Base-by-base conservation (phyloP, 35 echinoderm and acorn worm genomes). In the Ptychodera flava region DNA sequence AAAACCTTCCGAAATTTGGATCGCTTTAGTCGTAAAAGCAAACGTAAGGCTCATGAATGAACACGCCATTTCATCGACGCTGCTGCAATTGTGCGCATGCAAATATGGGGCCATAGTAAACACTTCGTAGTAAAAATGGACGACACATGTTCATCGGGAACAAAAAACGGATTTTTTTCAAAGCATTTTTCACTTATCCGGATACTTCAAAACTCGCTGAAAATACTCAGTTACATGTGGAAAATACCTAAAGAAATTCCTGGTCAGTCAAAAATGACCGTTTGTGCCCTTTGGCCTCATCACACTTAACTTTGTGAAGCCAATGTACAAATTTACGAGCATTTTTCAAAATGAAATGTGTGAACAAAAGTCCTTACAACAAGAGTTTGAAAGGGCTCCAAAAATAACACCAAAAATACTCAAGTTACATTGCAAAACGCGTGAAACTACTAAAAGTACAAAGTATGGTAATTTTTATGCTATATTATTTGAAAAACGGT, bases 91-190 rank as follows among this genome's bases (percentile, higher is more conserved):
- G 45, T 64, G 22, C 22, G 45, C 45, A 64, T 64, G 45, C 45
- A 64, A 64, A 64, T 64, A 64, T 64, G 45, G 45, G 45, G 45
- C 45, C 45, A 64, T 64, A 64, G 45, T 64, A 64, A 64, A 64
- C 45, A 64, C 45, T 64, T 64, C 45, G 45, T 64, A 64, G 45
- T 64, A 64, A 64, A 64, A 64, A 64, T 64, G 45, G 45, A 64
- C 45, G 45, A 64, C 45, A 64, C 45, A 64, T 64, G 45, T 64
- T 64, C 6, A 22, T 12, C 45, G 22, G 22, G 45, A 64, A 64
- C 45, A 64, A 64, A 64, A 64, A 64, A 22, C 45, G 6, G 22
- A 64, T 64, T 64, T 64, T 64, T 64, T 22, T 64, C 22, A n/a
- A n/a, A n/a, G n/a, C n/a, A n/a, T n/a, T n/a, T n/a, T n/a, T n/a